Base-by-base conservation (phyloP, 2,888 invertebrate genomes). In the Exocentrus adspersus region DNA sequence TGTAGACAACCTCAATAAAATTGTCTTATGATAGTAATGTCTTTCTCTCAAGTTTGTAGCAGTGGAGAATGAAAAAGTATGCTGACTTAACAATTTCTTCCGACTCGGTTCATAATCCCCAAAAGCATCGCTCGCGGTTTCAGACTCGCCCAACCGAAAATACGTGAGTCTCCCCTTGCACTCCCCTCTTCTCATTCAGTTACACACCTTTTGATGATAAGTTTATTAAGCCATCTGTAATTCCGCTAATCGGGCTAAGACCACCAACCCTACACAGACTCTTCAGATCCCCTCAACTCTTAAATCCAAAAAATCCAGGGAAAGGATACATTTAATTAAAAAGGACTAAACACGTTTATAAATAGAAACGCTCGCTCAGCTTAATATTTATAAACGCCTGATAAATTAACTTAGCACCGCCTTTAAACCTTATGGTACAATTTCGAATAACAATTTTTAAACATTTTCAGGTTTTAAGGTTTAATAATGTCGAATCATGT, bases 41-140 rank as follows among this genome's bases (percentile, higher is more conserved):
- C 72, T 73, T 71, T 64, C 70, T 72, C 74, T 73, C 70, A 70
- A 75, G 72, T 73, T 72, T 67, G 65, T 67, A 71, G 63, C 72
- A 60, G 65, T 62, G 63, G 66, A 74, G 73, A 73, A 72, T 70
- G 73, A 74, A 76, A 77, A 77, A 77, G 76, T 75, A 75, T 75
- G 76, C 76, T 78, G 77, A 77, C 76, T 78, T 77, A 75, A 77
- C 77, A 78, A 78, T 77, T 76, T 76, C 72, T 75, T 75, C 71
- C 75, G 74, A 76, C 72, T 76, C 75, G 74, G 72, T 75, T 75
- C 72, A 72, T 77, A 78, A 78, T 77, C 76, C 77, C 74, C 73
- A 68, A 73, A 74, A 75, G 73, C 75, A 72, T 72, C 71, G 70
- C 71, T 73, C 70, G 73, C 72, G 73, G 76, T 72, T 70, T 73